These are phyloP conservation scores for Lasioglossum calceatum DNA, from an alignment of 2,888 invertebrate species.

Conservation along the genomic window DNA sequence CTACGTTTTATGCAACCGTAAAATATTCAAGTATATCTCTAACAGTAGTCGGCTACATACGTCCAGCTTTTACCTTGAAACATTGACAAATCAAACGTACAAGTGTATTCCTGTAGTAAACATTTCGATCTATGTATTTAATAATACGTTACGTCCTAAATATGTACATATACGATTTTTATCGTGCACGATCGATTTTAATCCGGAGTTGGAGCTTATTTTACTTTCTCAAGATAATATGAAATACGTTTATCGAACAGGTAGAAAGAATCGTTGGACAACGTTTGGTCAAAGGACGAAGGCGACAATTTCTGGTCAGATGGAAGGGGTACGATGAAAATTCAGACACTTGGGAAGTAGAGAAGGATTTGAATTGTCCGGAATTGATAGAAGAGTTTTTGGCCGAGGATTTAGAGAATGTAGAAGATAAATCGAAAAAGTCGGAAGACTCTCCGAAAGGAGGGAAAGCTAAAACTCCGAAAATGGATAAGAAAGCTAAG, in stretches of 20 bases:
- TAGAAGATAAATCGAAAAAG: constrained; percentile 52
- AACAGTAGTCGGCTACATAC: not conserved
- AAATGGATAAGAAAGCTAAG: constrained; percentile 51
- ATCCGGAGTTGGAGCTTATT: not conserved
- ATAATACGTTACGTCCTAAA: not conserved
- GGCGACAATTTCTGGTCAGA: constrained; percentile 89
- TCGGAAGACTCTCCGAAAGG: constrained; percentile 38
- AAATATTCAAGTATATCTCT: not conserved
- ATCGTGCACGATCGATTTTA: not conserved
- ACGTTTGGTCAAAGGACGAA: constrained; percentile 88
- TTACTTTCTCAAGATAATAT: not conserved
- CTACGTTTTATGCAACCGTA: not conserved
- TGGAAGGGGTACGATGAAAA: constrained; percentile 92
- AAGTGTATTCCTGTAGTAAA: not conserved
- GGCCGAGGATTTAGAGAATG: constrained; percentile 72
- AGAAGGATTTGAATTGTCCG: constrained; percentile 89
- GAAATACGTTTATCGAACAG: constrained; percentile 80
- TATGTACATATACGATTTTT: not conserved
- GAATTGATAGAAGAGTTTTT: constrained; percentile 87
- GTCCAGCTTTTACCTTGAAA: not conserved
- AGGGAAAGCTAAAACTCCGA: constrained; percentile 33
- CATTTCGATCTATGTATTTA: not conserved
- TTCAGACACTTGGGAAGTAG: constrained; percentile 92
- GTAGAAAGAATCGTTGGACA: constrained; percentile 90
- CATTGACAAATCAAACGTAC: not conserved